Conservation (phyloP, 2,888 invertebrate genomes). For the Eutolmus rufibarbis region DNA sequence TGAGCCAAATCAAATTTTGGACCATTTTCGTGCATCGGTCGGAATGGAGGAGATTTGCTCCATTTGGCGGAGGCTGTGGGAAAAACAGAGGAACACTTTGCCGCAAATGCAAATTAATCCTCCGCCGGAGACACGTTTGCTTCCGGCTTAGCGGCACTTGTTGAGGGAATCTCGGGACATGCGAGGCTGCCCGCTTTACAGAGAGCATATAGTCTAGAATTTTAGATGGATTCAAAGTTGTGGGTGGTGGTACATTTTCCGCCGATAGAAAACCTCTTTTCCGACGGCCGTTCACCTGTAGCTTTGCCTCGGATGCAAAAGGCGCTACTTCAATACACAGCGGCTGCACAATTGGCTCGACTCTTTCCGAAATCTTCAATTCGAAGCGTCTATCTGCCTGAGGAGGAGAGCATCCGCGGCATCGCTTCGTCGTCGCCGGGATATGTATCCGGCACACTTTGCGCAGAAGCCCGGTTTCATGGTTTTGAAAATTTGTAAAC, state of each 20-base stretch:
- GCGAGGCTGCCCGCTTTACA: neutral
- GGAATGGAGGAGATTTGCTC: neutral
- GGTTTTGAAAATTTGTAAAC: conserved; percentile 20
- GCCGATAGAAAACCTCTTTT: neutral
- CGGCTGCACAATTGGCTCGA: neutral
- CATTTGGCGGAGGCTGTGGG: neutral
- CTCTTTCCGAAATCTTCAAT: neutral
- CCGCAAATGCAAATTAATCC: conserved; percentile 32
- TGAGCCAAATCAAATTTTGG: neutral
- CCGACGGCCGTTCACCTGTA: conserved; percentile 15
- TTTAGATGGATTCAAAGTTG: neutral
- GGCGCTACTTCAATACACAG: neutral
- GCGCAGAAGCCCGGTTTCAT: conserved; percentile 5
- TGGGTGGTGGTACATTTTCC: neutral
- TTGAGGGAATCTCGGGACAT: neutral
- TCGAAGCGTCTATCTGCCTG: neutral
- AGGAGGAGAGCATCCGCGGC: neutral
- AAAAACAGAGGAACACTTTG: neutral
- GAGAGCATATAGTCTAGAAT: too few species aligned
- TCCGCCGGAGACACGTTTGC: neutral
- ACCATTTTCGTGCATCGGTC: conserved; percentile 1
- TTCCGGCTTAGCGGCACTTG: conserved; percentile 17
- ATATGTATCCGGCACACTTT: neutral
- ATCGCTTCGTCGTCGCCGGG: neutral
- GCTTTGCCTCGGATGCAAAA: conserved; percentile 13